Evolutionary conservation across 2,113 vertebrate genomes (phyloP), one percentile per base, ranked within the genome.

Genomic region (Poeciliopsis turrubarensis): DNA sequence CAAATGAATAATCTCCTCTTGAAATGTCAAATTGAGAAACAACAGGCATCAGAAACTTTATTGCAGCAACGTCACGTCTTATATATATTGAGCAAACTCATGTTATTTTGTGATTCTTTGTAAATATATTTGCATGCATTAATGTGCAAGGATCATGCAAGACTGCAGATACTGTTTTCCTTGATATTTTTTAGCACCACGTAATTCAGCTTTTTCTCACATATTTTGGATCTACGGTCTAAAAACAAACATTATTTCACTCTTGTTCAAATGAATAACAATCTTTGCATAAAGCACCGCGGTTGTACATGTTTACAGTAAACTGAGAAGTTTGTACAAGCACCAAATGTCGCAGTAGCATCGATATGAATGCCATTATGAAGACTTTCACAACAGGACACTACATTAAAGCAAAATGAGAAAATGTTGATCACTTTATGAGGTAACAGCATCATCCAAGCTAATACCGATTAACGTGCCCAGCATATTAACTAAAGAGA

Each of bases 21-120:
- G 6, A 57, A 25, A 25, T 19, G 17, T 9, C 5, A 75, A n/a
- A 17, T 65, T 27, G 19, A 79, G 41, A 32, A 71, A 69, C 54
- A 69, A 47, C 78, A 26, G 25, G 4, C 5, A 25, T 39, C n/a
- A 60, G 31, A 62, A 22, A 67, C 10, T 85, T 79, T 85, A 82
- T 75, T 73, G 14, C 8, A 83, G 67, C 25, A 73, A 62, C 41
- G 12, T 47, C 63, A 62, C 41, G 12, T 47, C 63, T 57, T 2
- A 30, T 60, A 2, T 54, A 2, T 54, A 0, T 31, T 1, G 62
- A 51, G 65, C 65, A 34, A 70, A 68, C 31, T 34, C 37, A 63
- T 76, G 71, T 64, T 0, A 17, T 54, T 26, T 30, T 57, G 25
- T n/a, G 47, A 17, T 32, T n/a, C 3, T 34, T 34, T 51, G 31